These are phyloP conservation scores for Abrostola triplasia DNA, from an alignment of 2,888 invertebrate genomes.

Conservation along the genomic window DNA sequence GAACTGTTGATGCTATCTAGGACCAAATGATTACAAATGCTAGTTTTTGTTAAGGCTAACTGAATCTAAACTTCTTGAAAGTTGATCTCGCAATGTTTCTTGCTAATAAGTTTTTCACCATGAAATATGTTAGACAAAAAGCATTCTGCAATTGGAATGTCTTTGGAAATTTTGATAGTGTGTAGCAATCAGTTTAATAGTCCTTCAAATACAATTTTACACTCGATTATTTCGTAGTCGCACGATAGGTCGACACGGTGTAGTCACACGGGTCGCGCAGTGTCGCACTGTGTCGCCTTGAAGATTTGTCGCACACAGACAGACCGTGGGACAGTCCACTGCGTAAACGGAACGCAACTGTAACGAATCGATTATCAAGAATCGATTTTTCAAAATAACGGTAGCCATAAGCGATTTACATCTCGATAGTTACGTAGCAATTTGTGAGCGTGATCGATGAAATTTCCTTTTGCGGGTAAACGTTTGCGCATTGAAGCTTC, in stretches of 20 bases:
- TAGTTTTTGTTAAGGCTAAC: conserved; percentile 24
- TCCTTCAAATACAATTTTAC: conserved; percentile 78
- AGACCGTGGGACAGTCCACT: conserved; percentile 82
- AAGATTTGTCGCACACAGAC: conserved; percentile 58
- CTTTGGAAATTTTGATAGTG: conserved; percentile 62
- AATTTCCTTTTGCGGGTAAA: conserved; percentile 84
- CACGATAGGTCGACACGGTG: conserved; percentile 69
- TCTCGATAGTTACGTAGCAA: conserved; percentile 84
- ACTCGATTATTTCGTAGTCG: conserved; percentile 73
- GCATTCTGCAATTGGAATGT: conserved; percentile 37
- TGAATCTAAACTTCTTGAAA: conserved; percentile 19
- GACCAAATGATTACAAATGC: conserved; percentile 20
- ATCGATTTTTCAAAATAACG: conserved; percentile 87
- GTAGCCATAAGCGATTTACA: conserved; percentile 84
- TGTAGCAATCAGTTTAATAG: conserved; percentile 72
- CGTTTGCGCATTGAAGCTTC: conserved; percentile 85
- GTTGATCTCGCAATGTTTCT: conserved; percentile 16
- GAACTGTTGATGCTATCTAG: conserved; percentile 5
- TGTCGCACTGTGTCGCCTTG: conserved; percentile 55
- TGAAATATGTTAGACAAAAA: conserved; percentile 37
- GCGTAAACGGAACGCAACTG: conserved; percentile 84
- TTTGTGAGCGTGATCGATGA: conserved; percentile 86
- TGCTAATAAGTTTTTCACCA: conserved; percentile 35
- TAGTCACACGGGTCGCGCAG: conserved; percentile 61
- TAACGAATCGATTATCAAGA: conserved; percentile 82